phyloP scores from a whole-genome alignment of 2,888 invertebrate genomes.

The Dynastes grantii region DNA sequence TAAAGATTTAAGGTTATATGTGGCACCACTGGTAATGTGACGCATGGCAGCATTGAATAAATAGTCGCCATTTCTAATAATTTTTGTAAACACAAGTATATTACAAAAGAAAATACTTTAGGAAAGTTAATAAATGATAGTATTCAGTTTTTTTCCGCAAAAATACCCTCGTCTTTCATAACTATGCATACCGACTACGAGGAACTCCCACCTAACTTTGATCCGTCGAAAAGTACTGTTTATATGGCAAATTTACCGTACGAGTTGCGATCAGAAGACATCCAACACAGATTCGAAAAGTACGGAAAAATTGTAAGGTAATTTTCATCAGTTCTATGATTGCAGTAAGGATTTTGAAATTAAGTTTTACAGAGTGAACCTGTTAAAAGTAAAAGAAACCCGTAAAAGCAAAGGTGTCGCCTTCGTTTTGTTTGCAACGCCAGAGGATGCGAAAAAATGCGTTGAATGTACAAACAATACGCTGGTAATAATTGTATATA shows the following conservation, averaged over 20 bases:
- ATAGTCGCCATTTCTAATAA: too few species aligned
- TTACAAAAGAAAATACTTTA: background rate
- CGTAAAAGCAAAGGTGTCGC: conserved; percentile 82
- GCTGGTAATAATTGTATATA: conserved; percentile 68
- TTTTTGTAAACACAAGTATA: too few species aligned
- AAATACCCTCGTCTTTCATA: too few species aligned
- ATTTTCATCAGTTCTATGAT: conserved; percentile 53
- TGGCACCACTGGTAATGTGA: too few species aligned
- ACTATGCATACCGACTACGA: background rate
- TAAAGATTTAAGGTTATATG: too few species aligned
- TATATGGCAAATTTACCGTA: conserved; percentile 83
- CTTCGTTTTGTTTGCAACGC: conserved; percentile 78
- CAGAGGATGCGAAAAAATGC: conserved; percentile 77
- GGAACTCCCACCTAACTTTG: conserved; percentile 61
- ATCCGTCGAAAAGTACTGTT: conserved; percentile 82
- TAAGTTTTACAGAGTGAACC: conserved; percentile 75
- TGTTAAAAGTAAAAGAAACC: conserved; percentile 77
- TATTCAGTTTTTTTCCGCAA: background rate
- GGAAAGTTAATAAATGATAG: background rate
- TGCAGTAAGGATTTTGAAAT: background rate
- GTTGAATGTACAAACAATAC: conserved; percentile 75
- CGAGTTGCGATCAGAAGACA: conserved; percentile 82
- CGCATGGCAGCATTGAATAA: too few species aligned
- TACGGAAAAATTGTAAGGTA: conserved; percentile 83
- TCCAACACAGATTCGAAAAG: conserved; percentile 80